These are phyloP conservation scores for Brachionichthys hirsutus DNA, from an alignment of 2,113 vertebrate genomes.

Conservation along the genomic window DNA sequence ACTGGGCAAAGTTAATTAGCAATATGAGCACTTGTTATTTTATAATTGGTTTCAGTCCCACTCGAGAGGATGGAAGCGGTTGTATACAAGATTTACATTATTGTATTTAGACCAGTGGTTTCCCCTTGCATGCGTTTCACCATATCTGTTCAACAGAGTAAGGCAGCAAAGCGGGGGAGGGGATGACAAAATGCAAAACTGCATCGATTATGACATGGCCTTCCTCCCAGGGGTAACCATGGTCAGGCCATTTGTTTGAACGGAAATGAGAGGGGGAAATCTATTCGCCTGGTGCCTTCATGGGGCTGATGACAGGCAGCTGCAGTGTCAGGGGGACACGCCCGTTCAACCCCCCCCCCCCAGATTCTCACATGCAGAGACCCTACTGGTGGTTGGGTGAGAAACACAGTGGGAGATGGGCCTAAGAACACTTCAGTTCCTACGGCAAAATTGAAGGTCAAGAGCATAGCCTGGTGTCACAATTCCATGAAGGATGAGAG, in stretches of 20 bases:
- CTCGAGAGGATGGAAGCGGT: slow-evolving; percentile 26
- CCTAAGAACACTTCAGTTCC: too few relatives aligned
- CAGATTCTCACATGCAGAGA: too few relatives aligned
- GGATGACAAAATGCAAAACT: slow-evolving; percentile 30
- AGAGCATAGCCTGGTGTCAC: too few relatives aligned
- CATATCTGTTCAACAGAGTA: slow-evolving; percentile 2
- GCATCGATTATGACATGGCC: slow-evolving; percentile 72
- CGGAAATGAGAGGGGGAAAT: slow-evolving; percentile 65
- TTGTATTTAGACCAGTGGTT: slow-evolving; percentile 7
- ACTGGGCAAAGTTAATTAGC: slow-evolving; percentile 52
- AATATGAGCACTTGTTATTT: slow-evolving; percentile 47
- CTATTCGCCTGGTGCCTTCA: slow-evolving; percentile 63
- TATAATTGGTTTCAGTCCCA: slow-evolving; percentile 34
- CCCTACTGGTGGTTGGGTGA: too few relatives aligned
- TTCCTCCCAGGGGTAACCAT: slow-evolving; percentile 58
- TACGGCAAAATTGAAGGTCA: too few relatives aligned
- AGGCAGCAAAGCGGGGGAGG: not conserved
- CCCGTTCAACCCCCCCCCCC: too few relatives aligned
- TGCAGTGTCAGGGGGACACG: slow-evolving; percentile 25
- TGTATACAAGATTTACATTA: slow-evolving; percentile 11
- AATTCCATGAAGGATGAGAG: too few relatives aligned
- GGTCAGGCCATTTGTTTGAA: slow-evolving; percentile 69
- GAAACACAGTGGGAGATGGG: too few relatives aligned
- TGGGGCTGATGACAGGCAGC: slow-evolving; percentile 60
- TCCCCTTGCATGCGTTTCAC: slow-evolving; percentile 11